Conservation (phyloP, 1,140 invertebrate genomes). For the Antheraea pernyi region DNA sequence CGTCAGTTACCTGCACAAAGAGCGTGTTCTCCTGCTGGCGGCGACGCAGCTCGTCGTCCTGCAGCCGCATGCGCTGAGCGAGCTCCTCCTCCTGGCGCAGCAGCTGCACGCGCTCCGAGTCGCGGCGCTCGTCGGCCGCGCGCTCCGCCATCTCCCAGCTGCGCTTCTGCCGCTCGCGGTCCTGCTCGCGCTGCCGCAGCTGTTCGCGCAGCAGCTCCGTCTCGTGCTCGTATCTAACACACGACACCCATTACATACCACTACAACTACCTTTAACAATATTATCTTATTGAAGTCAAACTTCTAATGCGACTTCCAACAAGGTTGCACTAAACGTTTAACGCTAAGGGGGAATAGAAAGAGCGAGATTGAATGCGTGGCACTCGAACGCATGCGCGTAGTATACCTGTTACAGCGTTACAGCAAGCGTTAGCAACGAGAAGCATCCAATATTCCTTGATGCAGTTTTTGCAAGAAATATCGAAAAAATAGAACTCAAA, state of each 20-base stretch:
- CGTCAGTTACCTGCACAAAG: conserved; percentile 89
- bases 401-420: too few species aligned
- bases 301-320: too few species aligned
- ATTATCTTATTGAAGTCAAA: too few species aligned
- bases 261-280: too few species aligned
- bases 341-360: too few species aligned
- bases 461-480: too few species aligned
- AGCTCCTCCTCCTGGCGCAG: conserved; percentile 88
- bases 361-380: too few species aligned
- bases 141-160: conserved; percentile 93
- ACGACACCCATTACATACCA: not conserved
- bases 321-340: too few species aligned
- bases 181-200: conserved; percentile 90
- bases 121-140: conserved; percentile 89
- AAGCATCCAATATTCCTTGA: too few species aligned
- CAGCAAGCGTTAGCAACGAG: too few species aligned
- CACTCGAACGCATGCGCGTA: too few species aligned
- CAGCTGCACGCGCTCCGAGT: conserved; percentile 85
- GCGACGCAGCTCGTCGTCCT: conserved; percentile 90
- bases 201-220: conserved; percentile 81
- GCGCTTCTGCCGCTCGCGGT: conserved; percentile 91
- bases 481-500: too few species aligned
- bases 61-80: conserved; percentile 85
- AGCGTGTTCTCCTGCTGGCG: conserved; percentile 90
- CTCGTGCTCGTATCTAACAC: conserved; percentile 66